Evolutionary conservation across 1,140 invertebrate species (phyloP).

Genomic region (Lepidostoma basale): DNA sequence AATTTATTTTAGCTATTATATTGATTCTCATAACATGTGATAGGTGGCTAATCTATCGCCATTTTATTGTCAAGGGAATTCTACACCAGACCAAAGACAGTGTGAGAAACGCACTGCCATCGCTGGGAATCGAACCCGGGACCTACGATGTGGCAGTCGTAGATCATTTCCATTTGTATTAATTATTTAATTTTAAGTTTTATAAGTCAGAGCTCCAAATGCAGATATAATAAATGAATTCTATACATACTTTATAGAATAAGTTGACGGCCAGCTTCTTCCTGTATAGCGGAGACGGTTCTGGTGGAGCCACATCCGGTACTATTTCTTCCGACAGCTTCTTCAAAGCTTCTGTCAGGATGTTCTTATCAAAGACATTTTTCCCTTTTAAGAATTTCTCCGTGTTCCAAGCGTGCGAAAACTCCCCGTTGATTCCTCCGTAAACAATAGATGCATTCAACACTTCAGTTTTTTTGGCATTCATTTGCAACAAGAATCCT

Average conservation of each 20-base stretch:
- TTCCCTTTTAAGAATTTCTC: slow-evolving; percentile 67
- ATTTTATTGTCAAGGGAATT: too few relatives aligned
- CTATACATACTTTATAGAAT: slow-evolving; percentile 71
- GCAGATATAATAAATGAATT: neutral
- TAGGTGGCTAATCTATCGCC: too few relatives aligned
- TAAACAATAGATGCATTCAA: slow-evolving; percentile 63
- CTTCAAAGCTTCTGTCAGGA: slow-evolving; percentile 63
- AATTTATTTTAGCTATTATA: too few relatives aligned
- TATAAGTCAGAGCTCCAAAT: neutral
- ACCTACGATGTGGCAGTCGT: too few relatives aligned
- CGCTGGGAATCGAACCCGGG: too few relatives aligned
- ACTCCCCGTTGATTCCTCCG: slow-evolving; percentile 70
- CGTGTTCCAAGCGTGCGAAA: slow-evolving; percentile 72
- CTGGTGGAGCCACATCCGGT: slow-evolving; percentile 66
- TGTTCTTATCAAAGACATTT: slow-evolving; percentile 57
- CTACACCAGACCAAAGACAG: too few relatives aligned
- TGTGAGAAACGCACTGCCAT: too few relatives aligned
- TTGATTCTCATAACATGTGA: too few relatives aligned
- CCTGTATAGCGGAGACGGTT: slow-evolving; percentile 70
- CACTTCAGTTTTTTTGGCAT: slow-evolving; percentile 50
- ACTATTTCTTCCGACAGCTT: slow-evolving; percentile 67
- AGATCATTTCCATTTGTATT: neutral
- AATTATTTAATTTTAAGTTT: neutral
- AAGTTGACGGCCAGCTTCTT: slow-evolving; percentile 68
- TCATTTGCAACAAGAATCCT: slow-evolving; percentile 71